Conservation (phyloP, 2,888 invertebrate genomes). For the Pteria penguin region DNA sequence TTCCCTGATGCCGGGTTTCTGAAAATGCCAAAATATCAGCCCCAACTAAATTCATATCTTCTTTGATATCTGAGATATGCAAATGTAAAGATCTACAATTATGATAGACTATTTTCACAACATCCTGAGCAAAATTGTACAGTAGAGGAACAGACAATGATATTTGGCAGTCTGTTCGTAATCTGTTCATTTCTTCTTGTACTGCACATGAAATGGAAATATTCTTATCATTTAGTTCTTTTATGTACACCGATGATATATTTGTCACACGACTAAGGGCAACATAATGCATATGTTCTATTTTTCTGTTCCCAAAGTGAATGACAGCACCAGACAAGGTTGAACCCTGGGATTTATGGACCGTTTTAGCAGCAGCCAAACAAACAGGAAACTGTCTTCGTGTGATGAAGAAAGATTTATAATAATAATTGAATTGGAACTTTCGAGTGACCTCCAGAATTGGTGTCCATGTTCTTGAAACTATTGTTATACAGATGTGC, state of each 20-base stretch:
- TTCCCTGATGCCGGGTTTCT: neutral
- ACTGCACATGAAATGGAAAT: slow-evolving; percentile 30
- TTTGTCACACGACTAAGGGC: slow-evolving; percentile 42
- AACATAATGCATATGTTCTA: slow-evolving; percentile 49
- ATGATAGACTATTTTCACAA: slow-evolving; percentile 12
- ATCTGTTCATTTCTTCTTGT: slow-evolving; percentile 24
- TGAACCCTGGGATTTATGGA: slow-evolving; percentile 47
- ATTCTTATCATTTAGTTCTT: slow-evolving; percentile 34
- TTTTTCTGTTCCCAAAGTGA: slow-evolving; percentile 25
- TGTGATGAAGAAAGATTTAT: slow-evolving; percentile 7
- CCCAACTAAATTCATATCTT: neutral
- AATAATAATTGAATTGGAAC: slow-evolving; percentile 24
- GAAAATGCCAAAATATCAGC: slow-evolving; percentile 13
- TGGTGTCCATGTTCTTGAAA: slow-evolving; percentile 41
- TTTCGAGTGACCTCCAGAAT: slow-evolving; percentile 35
- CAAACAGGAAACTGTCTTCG: slow-evolving; percentile 47
- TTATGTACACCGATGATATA: slow-evolving; percentile 26
- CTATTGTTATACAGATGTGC: slow-evolving; percentile 20
- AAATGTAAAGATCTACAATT: slow-evolving; percentile 24
- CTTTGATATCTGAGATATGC: neutral
- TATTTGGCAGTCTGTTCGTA: neutral
- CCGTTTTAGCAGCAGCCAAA: slow-evolving; percentile 40
- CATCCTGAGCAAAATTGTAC: neutral
- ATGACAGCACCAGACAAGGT: slow-evolving; percentile 28
- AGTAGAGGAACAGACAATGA: neutral